These are phyloP conservation scores for Microctenopoma stevenorrisi DNA, from an alignment of 2,797 vertebrate species.

Conservation along the genomic window DNA sequence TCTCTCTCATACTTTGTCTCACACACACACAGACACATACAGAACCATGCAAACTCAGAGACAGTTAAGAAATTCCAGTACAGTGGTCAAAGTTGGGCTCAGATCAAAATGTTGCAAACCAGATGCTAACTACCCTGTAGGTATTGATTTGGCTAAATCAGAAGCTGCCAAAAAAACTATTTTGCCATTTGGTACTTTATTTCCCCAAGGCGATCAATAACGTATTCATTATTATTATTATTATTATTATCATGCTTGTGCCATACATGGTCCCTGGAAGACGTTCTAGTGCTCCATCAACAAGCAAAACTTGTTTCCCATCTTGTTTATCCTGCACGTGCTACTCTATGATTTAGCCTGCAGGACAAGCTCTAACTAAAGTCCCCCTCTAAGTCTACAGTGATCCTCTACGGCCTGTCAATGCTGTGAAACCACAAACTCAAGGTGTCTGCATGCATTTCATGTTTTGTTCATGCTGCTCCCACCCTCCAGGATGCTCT, in stretches of 20 bases:
- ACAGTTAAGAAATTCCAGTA: slow-evolving; percentile 32
- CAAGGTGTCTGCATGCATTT: not conserved
- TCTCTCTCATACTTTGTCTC: not conserved
- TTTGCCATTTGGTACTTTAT: slow-evolving; percentile 43
- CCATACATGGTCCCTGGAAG: slow-evolving; percentile 38
- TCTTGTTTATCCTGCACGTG: not conserved
- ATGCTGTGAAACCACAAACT: slow-evolving; percentile 1
- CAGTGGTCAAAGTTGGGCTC: slow-evolving; percentile 38
- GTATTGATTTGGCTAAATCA: slow-evolving; percentile 31
- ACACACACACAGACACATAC: slow-evolving; percentile 9
- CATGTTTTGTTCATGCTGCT: too few species aligned
- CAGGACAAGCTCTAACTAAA: not conserved
- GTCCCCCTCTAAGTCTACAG: slow-evolving; percentile 1
- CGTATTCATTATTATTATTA: too few species aligned
- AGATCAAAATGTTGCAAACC: slow-evolving; percentile 39
- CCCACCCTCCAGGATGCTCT: too few species aligned
- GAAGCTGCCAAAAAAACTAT: slow-evolving; percentile 20
- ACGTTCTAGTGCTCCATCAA: slow-evolving; percentile 22
- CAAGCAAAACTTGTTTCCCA: slow-evolving; percentile 40
- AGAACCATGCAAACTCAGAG: slow-evolving; percentile 25
- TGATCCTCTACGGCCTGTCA: not conserved
- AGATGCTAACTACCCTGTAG: slow-evolving; percentile 58
- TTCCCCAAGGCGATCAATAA: not conserved
- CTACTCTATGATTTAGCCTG: slow-evolving; percentile 17
- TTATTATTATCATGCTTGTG: not conserved